phyloP scores from a whole-genome alignment of 2,797 vertebrate species.

The Bovichtus variegatus region DNA sequence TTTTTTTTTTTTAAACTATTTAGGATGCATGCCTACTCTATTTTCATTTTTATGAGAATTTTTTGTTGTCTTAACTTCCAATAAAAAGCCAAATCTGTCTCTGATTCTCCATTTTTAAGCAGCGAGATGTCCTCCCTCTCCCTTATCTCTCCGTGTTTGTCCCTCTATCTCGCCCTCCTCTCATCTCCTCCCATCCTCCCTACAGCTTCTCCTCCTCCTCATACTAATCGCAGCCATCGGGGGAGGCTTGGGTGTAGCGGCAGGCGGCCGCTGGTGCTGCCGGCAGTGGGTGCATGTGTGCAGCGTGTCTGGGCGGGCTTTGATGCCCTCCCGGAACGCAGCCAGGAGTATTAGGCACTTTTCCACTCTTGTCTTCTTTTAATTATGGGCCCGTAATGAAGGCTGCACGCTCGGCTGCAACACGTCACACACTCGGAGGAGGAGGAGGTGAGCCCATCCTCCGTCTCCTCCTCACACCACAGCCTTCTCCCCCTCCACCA shows the following conservation, averaged over 20 bases:
- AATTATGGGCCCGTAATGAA: conserved; percentile 55
- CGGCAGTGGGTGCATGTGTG: not conserved
- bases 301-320: conserved; percentile 40
- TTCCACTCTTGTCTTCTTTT: conserved; percentile 56
- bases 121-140: not conserved
- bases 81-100: not conserved
- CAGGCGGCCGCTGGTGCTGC: conserved; percentile 4
- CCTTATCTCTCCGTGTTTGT: conserved; percentile 11
- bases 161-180: conserved; percentile 1
- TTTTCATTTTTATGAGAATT: too few relatives aligned
- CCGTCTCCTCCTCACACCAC: conserved; percentile 9
- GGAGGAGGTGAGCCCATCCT: conserved; percentile 16
- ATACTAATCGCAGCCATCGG: conserved; percentile 19
- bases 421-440: conserved; percentile 34
- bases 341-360: conserved; percentile 36
- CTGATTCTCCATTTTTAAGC: too few relatives aligned
- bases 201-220: conserved; percentile 28
- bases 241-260: conserved; percentile 2
- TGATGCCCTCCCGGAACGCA: conserved; percentile 54
- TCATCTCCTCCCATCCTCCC: conserved; percentile 10
- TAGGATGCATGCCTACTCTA: too few relatives aligned
- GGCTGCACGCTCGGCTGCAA: conserved; percentile 45
- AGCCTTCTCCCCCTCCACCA: not conserved
- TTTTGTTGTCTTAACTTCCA: not conserved
- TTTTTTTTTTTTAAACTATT: too few relatives aligned